phyloP scores from a whole-genome alignment of 2,888 invertebrate species.

The Slavum lentiscoides region DNA sequence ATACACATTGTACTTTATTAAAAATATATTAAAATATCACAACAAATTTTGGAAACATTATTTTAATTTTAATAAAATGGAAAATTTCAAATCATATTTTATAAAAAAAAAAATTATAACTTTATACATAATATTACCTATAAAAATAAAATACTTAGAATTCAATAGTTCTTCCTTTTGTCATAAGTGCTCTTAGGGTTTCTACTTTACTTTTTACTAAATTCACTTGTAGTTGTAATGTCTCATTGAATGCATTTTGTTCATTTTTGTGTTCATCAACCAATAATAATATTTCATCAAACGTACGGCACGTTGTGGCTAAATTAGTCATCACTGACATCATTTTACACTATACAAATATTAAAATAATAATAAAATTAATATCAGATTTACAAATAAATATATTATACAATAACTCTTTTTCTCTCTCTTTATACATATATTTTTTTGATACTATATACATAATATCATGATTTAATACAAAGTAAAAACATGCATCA shows the following conservation, averaged over 20 bases:
- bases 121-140: background rate
- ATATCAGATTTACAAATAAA: background rate
- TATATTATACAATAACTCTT: no score
- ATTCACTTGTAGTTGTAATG: conserved; percentile 42
- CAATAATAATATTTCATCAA: conserved; percentile 24
- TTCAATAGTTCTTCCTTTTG: conserved; percentile 35
- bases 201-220: conserved; percentile 38
- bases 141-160: background rate
- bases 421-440: no score
- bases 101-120: background rate
- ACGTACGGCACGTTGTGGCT: background rate
- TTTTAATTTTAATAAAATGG: background rate
- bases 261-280: conserved; percentile 16
- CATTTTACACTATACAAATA: conserved; percentile 22
- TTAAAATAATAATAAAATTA: background rate
- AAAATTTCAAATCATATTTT: background rate
- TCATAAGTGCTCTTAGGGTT: conserved; percentile 35
- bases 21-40: conserved; percentile 3
- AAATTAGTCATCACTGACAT: conserved; percentile 27
- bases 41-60: background rate
- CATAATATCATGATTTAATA: no score
- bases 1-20: background rate
- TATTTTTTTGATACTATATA: no score
- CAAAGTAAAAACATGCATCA: no score
- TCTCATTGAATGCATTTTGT: conserved; percentile 12